These are phyloP conservation scores for Tipula unca DNA, from an alignment of 2,888 invertebrate species.

Conservation along the genomic window DNA sequence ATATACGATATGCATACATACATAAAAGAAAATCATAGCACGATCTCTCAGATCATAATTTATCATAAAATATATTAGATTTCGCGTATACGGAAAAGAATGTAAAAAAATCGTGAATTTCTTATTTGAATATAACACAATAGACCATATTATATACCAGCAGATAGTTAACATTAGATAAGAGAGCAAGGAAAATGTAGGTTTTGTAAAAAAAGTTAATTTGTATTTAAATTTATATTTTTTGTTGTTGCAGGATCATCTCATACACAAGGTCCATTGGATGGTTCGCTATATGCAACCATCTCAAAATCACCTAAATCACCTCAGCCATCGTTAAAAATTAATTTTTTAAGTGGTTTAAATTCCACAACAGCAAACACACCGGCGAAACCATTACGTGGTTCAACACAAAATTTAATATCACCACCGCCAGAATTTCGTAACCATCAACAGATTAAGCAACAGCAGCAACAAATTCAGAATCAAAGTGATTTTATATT, in stretches of 20 bases:
- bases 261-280: conserved; percentile 76
- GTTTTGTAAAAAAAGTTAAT: not conserved
- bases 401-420: conserved; percentile 24
- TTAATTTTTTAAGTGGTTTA: not conserved
- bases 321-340: conserved; percentile 24
- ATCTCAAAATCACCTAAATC: conserved; percentile 38
- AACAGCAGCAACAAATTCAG: not conserved
- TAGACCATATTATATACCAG: not conserved
- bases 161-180: not conserved
- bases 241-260: conserved; percentile 25
- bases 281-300: conserved; percentile 84
- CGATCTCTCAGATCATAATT: not conserved
- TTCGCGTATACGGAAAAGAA: not conserved
- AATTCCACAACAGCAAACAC: conserved; percentile 16
- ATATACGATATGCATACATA: not conserved
- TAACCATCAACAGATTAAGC: conserved; percentile 20
- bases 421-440: conserved; percentile 28
- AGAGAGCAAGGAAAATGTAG: not conserved
- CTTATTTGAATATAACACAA: not conserved
- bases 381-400: conserved; percentile 16
- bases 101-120: not conserved
- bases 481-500: not conserved
- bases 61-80: not conserved
- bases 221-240: not conserved
- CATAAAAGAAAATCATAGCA: not conserved